Base-by-base conservation (phyloP, 2,113 vertebrate genomes). In the Entomyzon cyanotis region DNA sequence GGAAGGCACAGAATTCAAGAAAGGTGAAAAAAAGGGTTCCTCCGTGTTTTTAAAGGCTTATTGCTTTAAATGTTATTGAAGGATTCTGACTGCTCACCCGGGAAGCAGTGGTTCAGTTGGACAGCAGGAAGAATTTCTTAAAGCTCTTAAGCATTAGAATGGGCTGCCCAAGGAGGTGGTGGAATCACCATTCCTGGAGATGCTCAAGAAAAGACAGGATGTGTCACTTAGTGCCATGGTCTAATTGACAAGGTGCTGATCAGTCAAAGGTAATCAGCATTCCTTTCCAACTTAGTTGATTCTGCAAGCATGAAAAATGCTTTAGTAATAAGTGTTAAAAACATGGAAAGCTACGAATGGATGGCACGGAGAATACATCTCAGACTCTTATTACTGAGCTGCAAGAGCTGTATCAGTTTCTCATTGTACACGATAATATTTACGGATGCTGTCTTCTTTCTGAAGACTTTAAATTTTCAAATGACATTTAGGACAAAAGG, bases 11-110 rank as follows among this genome's bases (percentile, higher is more conserved):
- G 28, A 47, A 63, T 25, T 47, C 12, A 46, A 42, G 27, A 52
- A 28, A 12, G 1, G 2, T 3, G 15, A 4, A 2, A n/a, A 23
- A n/a, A 70, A 42, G 23, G 2, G 18, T 4, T 28, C 7, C 1
- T 15, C 11, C 11, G 22, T 35, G 9, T 56, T 71, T 92, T 49
- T 55, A 68, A 92, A 79, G 22, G 20, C 35, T 63, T 63, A 30
- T 80, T 75, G 39, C 35, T 22, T 71, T 71, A 50, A 79, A 59
- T 7, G 5, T 5, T 42, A 68, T 5, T 39, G 39, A 56, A 56
- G 42, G 16, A 42, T 59, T 73, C 7, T 17, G 58, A 31, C 9
- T 20, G 42, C 33, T 75, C 46, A 28, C n/a, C 10, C 47, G 15
- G 12, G 30, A 60, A 50, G 31, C 5, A 55, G 47, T 46, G n/a